phyloP scores from a whole-genome alignment of 2,888 invertebrate species.

The Luperina testacea region DNA sequence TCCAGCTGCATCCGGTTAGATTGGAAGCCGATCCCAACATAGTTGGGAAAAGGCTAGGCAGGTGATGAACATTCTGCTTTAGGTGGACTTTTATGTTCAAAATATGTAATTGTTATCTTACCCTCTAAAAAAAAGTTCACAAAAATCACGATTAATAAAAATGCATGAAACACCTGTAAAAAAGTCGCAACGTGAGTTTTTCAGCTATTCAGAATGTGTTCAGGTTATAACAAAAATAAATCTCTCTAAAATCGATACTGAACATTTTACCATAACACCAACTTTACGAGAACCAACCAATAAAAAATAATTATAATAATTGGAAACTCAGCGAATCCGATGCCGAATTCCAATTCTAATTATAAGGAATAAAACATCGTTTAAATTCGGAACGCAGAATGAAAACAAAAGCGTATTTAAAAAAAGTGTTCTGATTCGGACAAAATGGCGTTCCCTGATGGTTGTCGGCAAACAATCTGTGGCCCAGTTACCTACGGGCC shows the following conservation, averaged over 20 bases:
- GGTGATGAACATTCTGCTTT: background rate
- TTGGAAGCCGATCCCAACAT: too few relatives aligned
- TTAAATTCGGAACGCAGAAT: conserved; percentile 47
- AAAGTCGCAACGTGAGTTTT: background rate
- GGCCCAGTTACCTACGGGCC: conserved; percentile 67
- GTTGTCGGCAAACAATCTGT: conserved; percentile 65
- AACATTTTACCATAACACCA: background rate
- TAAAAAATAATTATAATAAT: conserved; percentile 17
- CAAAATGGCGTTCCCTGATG: conserved; percentile 51
- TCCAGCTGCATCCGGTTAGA: too few relatives aligned
- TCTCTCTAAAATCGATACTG: background rate
- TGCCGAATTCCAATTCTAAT: conserved; percentile 41
- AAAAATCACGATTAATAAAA: background rate
- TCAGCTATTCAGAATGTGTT: background rate
- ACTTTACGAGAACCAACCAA: conserved; percentile 2
- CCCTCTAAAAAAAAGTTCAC: background rate
- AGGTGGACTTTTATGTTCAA: background rate
- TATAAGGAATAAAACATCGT: conserved; percentile 49
- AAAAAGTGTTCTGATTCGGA: conserved; percentile 50
- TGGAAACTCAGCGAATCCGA: conserved; percentile 9
- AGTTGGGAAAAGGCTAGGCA: too few relatives aligned
- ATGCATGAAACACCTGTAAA: background rate
- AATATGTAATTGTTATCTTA: background rate
- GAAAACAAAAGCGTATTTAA: conserved; percentile 54
- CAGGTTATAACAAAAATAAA: background rate